A percentile compares a stretch with the other conserved stretches of the same genome.
Evolutionary conservation across 2,797 vertebrate species (phyloP).

Genomic region (Rhinoraja longicauda): DNA sequence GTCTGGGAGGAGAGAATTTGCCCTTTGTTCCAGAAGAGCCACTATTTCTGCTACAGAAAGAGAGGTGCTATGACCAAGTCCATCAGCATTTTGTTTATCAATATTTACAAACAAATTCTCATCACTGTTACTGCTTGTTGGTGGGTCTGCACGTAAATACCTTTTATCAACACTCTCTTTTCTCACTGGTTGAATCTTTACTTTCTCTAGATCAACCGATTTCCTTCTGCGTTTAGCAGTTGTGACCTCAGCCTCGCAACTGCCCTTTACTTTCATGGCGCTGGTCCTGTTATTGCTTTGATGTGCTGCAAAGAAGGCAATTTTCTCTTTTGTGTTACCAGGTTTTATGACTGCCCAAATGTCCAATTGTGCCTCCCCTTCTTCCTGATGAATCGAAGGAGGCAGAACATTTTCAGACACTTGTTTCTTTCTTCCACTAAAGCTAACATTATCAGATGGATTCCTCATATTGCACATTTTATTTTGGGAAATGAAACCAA

Average conservation of each 20-base stretch:
- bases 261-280: slow-evolving; percentile 76
- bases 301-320: slow-evolving; percentile 84
- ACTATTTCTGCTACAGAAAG: slow-evolving; percentile 92
- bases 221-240: slow-evolving; percentile 78
- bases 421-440: slow-evolving; percentile 52
- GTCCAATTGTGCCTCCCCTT: slow-evolving; percentile 64
- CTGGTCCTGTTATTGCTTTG: slow-evolving; percentile 55
- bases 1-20: slow-evolving; percentile 60
- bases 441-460: slow-evolving; percentile 45
- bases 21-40: slow-evolving; percentile 80
- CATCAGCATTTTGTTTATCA: slow-evolving; percentile 47
- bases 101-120: slow-evolving; percentile 55
- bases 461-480: slow-evolving; percentile 60
- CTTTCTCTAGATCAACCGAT: slow-evolving; percentile 62
- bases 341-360: slow-evolving; percentile 88
- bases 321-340: slow-evolving; percentile 93
- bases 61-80: slow-evolving; percentile 52
- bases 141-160: slow-evolving; percentile 55
- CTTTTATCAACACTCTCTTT: slow-evolving; percentile 52
- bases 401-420: slow-evolving; percentile 38
- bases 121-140: slow-evolving; percentile 52
- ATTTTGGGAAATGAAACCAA: slow-evolving; percentile 70
- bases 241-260: slow-evolving; percentile 75
- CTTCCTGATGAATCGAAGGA: slow-evolving; percentile 63
- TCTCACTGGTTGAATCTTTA: slow-evolving; percentile 56